Base-by-base conservation (phyloP, 2,113 vertebrate species). In the Triplophysa rosa region DNA sequence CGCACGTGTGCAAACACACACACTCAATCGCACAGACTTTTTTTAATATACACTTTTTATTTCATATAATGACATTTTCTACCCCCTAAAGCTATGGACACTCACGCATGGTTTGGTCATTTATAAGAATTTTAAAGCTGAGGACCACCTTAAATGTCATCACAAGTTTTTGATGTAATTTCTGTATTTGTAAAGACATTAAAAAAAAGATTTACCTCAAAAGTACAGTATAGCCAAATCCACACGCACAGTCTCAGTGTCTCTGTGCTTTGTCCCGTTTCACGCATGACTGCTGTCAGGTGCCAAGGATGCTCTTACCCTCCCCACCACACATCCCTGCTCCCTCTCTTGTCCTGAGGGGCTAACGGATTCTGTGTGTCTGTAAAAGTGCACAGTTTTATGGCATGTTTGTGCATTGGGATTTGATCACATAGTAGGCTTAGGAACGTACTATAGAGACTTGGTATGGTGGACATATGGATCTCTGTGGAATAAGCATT, bases 181-280 rank as follows among this genome's bases (percentile, higher is more conserved):
- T 40, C 37, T 40, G 8, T 40, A 40, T 40, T 45, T 45, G 3
- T 11, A 42, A 42, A 11, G 42, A 8, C 8, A 42, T 33, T 33
- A 8, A 42, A 42, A 5, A 42, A 42, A 2, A 8, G 2, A 45
- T 12, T 12, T 45, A 45, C 40, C 40, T 10, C 40, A 42, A 1
- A 45, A 11, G 42, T 45, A 5, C 42, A 45, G 5, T 45, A 4
- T 7, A 37, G 33, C 33, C 42, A 12, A 45, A 45, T 45, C 42
- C 8, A 45, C 0, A 45, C 24, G 82, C 12, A 16, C 17, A 40
- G 26, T 42, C 17, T 58, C 45, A 17, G 49, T 45, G 8, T 63
- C 65, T 62, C 77, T 84, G 69, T 81, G 82, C 87, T 90, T 90
- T 91, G 89, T 91, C 87, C 85, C 87, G 82, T 85, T 88, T 83